A percentile compares a stretch with the other conserved stretches of the same genome.
Conservation (phyloP, 92 coral and sea anemone species). For the Epizoanthus rinbou region DNA sequence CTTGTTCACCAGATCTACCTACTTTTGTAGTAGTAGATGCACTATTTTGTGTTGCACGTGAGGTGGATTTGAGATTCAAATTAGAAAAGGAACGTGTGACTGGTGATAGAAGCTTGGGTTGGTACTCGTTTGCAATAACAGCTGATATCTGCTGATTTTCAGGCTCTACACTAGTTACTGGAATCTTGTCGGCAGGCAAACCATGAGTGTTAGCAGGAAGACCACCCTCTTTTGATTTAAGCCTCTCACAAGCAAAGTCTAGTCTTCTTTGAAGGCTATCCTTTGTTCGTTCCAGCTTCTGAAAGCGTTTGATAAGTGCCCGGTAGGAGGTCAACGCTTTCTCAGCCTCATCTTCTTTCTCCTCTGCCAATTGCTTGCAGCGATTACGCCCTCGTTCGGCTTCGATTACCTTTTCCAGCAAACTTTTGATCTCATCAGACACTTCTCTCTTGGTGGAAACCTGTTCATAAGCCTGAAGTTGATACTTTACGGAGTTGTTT, state of each 20-base stretch:
- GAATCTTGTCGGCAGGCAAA: background rate
- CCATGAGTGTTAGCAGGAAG: background rate
- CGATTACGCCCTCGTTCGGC: constrained; percentile 31
- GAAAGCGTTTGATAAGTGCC: constrained; percentile 40
- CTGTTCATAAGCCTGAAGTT: constrained; percentile 35
- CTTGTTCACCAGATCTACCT: too few species aligned
- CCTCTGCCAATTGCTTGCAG: constrained; percentile 53
- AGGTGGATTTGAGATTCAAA: constrained; percentile 51
- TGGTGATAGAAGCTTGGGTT: constrained; percentile 27
- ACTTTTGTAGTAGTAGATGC: too few species aligned
- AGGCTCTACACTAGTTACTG: background rate
- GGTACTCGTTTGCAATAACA: constrained; percentile 2
- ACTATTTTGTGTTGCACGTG: background rate
- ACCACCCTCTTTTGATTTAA: constrained; percentile 26
- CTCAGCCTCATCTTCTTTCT: constrained; percentile 41
- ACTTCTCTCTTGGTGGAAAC: background rate
- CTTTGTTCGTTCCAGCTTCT: constrained; percentile 49
- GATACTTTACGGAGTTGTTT: constrained; percentile 36
- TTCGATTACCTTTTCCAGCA: constrained; percentile 38
- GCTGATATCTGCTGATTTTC: background rate
- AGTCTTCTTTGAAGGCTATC: constrained; percentile 46
- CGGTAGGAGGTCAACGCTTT: constrained; percentile 35
- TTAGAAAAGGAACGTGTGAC: constrained; percentile 75
- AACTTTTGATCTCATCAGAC: constrained; percentile 15
- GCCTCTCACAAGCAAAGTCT: constrained; percentile 41